phyloP scores from a whole-genome alignment of 2,797 vertebrate genomes.

The Remorina albescens region DNA sequence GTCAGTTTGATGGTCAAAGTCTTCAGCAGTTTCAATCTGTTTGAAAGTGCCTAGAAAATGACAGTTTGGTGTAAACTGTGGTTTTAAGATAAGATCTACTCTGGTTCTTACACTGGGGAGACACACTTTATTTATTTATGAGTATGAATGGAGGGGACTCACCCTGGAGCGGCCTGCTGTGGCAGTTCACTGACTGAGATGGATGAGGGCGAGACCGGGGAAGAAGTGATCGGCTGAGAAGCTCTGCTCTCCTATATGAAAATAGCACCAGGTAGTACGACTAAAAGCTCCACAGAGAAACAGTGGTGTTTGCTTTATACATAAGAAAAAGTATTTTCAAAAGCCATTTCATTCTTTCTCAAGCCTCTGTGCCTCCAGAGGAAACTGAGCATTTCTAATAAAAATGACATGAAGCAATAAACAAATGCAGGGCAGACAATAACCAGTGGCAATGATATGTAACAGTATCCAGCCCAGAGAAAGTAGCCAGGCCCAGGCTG shows the following conservation, averaged over 20 bases:
- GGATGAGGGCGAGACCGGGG: conserved; percentile 44
- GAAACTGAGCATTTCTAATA: neutral
- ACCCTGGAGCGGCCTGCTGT: conserved; percentile 61
- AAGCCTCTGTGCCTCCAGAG: neutral
- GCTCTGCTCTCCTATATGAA: conserved; percentile 63
- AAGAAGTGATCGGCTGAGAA: conserved; percentile 32
- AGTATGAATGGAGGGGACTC: conserved; percentile 31
- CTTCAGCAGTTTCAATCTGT: neutral
- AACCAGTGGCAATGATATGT: conserved; percentile 51
- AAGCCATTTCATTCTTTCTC: conserved; percentile 8
- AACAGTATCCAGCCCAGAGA: conserved; percentile 56
- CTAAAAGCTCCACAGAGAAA: neutral
- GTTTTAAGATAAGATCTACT: neutral
- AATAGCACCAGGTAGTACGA: conserved; percentile 13
- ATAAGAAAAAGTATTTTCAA: conserved; percentile 7
- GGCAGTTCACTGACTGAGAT: conserved; percentile 43
- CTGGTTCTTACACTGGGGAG: neutral
- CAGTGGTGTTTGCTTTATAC: neutral
- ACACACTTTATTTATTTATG: neutral
- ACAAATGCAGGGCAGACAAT: conserved; percentile 46
- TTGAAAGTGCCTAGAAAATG: neutral
- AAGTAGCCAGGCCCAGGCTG: conserved; percentile 50
- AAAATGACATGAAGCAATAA: conserved; percentile 45
- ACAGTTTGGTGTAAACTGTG: neutral
- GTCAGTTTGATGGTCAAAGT: neutral